A percentile compares a stretch with the other conserved stretches of the same genome.
phyloP scores from a whole-genome alignment of 1,140 invertebrate genomes.

The Leptinotarsa defecta region DNA sequence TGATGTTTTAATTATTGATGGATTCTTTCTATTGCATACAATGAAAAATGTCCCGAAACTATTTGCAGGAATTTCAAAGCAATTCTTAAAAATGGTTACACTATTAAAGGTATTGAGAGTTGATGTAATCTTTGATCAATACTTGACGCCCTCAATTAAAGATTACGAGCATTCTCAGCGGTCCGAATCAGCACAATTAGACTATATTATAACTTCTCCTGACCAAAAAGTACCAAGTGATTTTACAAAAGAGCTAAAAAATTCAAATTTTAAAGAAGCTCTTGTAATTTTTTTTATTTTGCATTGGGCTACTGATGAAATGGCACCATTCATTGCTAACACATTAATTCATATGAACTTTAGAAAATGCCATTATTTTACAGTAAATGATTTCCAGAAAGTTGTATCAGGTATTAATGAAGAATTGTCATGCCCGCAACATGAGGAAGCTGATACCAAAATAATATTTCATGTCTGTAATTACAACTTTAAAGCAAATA shows the following conservation, averaged over 20 bases:
- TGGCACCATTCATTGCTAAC: background rate
- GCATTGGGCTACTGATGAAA: background rate
- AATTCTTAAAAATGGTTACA: background rate
- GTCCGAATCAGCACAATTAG: constrained; percentile 17
- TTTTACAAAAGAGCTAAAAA: constrained; percentile 29
- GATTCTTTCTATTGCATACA: too few species aligned
- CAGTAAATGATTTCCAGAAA: background rate
- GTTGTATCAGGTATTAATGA: background rate
- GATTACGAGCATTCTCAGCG: constrained; percentile 30
- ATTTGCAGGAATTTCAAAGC: too few species aligned
- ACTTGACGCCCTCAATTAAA: constrained; percentile 32
- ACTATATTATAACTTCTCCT: background rate
- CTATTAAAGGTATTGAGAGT: constrained; percentile 22
- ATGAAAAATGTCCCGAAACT: background rate
- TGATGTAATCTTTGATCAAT: constrained; percentile 33
- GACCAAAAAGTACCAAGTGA: constrained; percentile 14
- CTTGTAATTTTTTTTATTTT: background rate
- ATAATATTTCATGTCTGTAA: too few species aligned
- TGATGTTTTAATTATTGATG: too few species aligned
- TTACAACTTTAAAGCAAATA: too few species aligned
- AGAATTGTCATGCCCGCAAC: background rate
- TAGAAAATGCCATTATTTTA: background rate
- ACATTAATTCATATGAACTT: background rate
- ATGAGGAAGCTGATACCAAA: background rate
- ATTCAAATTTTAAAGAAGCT: constrained; percentile 18